Conservation (phyloP, 2,888 invertebrate genomes). For the Bruchidius siliquastri region DNA sequence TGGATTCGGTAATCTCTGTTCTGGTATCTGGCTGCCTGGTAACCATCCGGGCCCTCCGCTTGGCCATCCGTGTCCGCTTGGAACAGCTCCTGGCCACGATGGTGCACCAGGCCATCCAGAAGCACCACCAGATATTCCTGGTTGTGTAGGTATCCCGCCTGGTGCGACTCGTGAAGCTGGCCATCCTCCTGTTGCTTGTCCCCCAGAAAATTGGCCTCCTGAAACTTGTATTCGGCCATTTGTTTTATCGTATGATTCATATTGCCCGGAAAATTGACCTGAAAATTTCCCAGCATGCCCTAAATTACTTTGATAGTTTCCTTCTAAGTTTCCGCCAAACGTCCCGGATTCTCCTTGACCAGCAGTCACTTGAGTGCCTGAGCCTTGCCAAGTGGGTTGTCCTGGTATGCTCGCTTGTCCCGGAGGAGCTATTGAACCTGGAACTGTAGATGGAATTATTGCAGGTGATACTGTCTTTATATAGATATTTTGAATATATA, state of each 20-base stretch:
- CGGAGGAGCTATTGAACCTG: too few relatives aligned
- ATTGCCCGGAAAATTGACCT: slow-evolving; percentile 33
- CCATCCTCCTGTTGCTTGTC: neutral
- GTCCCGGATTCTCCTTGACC: slow-evolving; percentile 13
- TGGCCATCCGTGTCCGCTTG: slow-evolving; percentile 4
- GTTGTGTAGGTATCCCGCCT: slow-evolving; percentile 4
- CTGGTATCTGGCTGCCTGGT: slow-evolving; percentile 5
- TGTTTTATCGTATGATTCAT: slow-evolving; percentile 18
- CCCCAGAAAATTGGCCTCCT: neutral
- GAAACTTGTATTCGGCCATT: neutral
- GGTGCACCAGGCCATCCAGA: neutral
- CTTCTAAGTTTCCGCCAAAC: slow-evolving; percentile 30
- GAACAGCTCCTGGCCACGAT: neutral
- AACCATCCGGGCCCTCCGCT: slow-evolving; percentile 3
- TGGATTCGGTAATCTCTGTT: too few relatives aligned
- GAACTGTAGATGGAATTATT: too few relatives aligned
- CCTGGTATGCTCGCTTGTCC: neutral
- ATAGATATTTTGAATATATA: too few relatives aligned
- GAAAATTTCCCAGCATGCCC: slow-evolving; percentile 30
- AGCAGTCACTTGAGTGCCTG: neutral
- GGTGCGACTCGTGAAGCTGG: neutral
- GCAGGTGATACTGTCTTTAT: too few relatives aligned
- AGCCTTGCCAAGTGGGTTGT: neutral
- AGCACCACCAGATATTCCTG: slow-evolving; percentile 8
- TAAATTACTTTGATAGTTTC: slow-evolving; percentile 26